Percentiles rank a stretch among this genome's conserved stretches.
Conservation (phyloP, 2,113 vertebrate species). For the Poecilia latipinna region DNA sequence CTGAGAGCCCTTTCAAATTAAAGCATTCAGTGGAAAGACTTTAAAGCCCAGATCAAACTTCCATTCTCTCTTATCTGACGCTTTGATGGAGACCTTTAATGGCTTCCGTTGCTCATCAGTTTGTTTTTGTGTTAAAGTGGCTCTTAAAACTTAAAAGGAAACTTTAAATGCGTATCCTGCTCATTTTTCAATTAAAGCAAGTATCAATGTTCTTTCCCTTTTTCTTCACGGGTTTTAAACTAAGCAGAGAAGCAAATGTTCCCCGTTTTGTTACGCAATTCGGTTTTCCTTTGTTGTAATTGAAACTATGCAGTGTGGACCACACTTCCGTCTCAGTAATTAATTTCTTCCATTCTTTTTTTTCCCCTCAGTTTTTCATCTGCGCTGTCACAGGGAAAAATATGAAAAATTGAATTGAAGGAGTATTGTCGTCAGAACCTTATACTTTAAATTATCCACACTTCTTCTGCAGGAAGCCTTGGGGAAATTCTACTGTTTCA, state of each 20-base stretch:
- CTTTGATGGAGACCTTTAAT: conserved; percentile 29
- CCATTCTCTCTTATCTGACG: conserved; percentile 45
- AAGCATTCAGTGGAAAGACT: conserved; percentile 64
- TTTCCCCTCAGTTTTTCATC: conserved; percentile 24
- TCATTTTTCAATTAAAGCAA: neutral
- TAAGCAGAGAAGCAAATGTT: neutral
- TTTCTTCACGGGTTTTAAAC: neutral
- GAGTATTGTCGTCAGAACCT: conserved; percentile 17
- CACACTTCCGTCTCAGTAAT: conserved; percentile 8
- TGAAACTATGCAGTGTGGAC: neutral
- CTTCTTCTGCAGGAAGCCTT: conserved; percentile 11
- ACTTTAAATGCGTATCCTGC: neutral
- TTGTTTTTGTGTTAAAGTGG: conserved; percentile 2
- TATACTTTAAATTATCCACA: conserved; percentile 11
- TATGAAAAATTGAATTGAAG: conserved; percentile 32
- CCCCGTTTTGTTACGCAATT: conserved; percentile 15
- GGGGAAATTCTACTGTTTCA: neutral
- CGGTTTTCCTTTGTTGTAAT: neutral
- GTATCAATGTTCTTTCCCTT: neutral
- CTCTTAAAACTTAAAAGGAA: neutral
- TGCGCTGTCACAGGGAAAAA: neutral
- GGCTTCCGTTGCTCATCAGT: conserved; percentile 17
- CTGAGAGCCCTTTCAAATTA: conserved; percentile 64
- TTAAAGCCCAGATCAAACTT: conserved; percentile 63
- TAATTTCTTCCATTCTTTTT: conserved; percentile 9